phyloP scores from a whole-genome alignment of 1,140 invertebrate genomes.

The Megathymus violae region DNA sequence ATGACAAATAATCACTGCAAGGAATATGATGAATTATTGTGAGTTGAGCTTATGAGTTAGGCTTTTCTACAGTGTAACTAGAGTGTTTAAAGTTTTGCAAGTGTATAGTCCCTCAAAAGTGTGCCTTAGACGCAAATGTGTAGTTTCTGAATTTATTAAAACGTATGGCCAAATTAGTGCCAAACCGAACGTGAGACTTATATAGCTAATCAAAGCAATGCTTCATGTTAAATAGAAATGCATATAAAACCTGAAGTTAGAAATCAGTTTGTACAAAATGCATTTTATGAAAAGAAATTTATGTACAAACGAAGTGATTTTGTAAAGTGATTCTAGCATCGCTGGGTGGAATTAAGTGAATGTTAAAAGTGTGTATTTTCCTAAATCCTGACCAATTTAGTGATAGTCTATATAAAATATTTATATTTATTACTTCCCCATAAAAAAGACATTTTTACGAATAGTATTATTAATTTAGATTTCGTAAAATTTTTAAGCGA shows the following conservation, averaged over 20 bases:
- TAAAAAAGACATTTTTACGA: slow-evolving; percentile 82
- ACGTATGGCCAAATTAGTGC: slow-evolving; percentile 43
- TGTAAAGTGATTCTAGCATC: slow-evolving; percentile 37
- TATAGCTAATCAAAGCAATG: slow-evolving; percentile 25
- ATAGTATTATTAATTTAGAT: slow-evolving; percentile 83
- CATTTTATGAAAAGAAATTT: slow-evolving; percentile 43
- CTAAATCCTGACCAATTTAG: slow-evolving; percentile 80
- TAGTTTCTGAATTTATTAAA: slow-evolving; percentile 61
- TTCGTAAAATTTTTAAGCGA: slow-evolving; percentile 64
- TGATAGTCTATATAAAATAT: slow-evolving; percentile 74
- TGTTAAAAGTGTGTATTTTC: slow-evolving; percentile 73
- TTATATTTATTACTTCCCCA: slow-evolving; percentile 82
- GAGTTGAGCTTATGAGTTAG: slow-evolving; percentile 4
- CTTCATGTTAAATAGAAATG: slow-evolving; percentile 32
- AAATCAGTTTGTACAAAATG: slow-evolving; percentile 45
- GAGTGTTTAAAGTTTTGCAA: slow-evolving; percentile 28
- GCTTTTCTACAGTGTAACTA: background rate
- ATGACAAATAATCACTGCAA: background rate
- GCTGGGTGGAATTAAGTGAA: slow-evolving; percentile 49
- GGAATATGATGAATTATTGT: background rate
- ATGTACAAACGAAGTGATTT: slow-evolving; percentile 32
- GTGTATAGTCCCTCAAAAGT: slow-evolving; percentile 57
- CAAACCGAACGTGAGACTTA: slow-evolving; percentile 45
- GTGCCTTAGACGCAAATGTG: slow-evolving; percentile 71
- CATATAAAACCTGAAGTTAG: slow-evolving; percentile 39